A percentile compares a stretch with the other conserved stretches of the same genome.
Conservation (phyloP, 2,797 vertebrate genomes). For the Caiman crocodilus region DNA sequence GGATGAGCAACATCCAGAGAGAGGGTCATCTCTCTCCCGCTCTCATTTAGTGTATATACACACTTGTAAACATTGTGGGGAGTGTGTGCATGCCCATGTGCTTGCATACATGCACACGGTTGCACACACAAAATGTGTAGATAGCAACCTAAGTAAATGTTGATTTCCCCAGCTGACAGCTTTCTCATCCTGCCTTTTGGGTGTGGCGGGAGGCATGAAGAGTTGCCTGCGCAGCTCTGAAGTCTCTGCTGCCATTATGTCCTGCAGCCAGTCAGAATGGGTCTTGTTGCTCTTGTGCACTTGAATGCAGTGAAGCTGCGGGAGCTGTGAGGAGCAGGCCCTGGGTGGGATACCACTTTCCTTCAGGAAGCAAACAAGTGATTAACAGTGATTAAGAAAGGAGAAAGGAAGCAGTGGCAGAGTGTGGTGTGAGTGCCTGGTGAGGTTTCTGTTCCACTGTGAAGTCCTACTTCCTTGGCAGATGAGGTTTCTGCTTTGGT, state of each 20-base stretch:
- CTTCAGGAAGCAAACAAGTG: slow-evolving; percentile 2
- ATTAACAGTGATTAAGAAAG: background rate
- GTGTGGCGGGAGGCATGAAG: background rate
- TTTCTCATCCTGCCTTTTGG: background rate
- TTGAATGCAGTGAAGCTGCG: background rate
- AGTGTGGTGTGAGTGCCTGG: too few relatives aligned
- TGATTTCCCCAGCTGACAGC: background rate
- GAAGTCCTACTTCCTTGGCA: background rate
- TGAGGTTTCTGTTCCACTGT: background rate
- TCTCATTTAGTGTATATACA: background rate
- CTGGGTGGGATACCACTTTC: background rate
- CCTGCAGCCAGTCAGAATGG: background rate
- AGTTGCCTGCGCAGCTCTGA: background rate
- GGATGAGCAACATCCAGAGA: background rate
- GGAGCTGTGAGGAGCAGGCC: background rate
- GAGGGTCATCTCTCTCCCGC: background rate
- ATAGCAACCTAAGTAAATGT: background rate
- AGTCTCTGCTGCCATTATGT: background rate
- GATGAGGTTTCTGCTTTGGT: background rate
- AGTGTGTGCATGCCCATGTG: background rate
- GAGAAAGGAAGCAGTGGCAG: background rate
- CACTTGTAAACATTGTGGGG: background rate
- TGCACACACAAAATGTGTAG: background rate
- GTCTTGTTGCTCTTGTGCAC: background rate
- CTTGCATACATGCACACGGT: too few relatives aligned